A percentile compares a stretch with the other conserved stretches of the same genome.
Evolutionary conservation across 2,113 vertebrate genomes (phyloP).

Genomic region (Beaufortia kweichowensis): DNA sequence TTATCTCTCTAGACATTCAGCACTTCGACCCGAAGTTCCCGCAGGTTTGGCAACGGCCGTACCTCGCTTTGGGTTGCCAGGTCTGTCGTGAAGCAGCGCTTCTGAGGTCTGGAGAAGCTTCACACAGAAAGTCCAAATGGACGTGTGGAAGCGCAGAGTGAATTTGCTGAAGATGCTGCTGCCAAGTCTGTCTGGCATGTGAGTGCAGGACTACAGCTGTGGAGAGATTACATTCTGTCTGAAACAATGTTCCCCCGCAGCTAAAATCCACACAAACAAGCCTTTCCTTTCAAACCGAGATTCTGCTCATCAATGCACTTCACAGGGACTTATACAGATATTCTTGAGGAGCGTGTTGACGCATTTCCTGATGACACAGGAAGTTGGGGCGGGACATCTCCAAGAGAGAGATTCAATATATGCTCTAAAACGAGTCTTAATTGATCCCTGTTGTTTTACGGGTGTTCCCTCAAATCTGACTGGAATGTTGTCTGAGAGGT

Average conservation of each 20-base stretch:
- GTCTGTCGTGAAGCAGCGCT: not conserved
- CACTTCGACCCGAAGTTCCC: not conserved
- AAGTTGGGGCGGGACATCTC: no score
- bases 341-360: no score
- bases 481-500: no score
- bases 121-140: conserved; percentile 12
- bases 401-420: no score
- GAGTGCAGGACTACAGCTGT: conserved; percentile 10
- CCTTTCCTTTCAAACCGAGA: not conserved
- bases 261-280: conserved; percentile 3
- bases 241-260: conserved; percentile 1
- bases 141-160: not conserved
- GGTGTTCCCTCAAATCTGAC: no score
- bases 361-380: no score
- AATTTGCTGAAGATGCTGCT: not conserved
- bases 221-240: conserved; percentile 23
- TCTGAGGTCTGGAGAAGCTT: conserved; percentile 22
- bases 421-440: no score
- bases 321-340: no score
- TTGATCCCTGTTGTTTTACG: no score
- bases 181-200: conserved; percentile 11
- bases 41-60: not conserved
- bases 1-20: conserved; percentile 20
- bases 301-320: not conserved
- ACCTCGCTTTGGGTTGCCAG: conserved; percentile 1